Evolutionary conservation across 2,888 invertebrate species (phyloP).

Genomic region (Hylaea fasciaria): DNA sequence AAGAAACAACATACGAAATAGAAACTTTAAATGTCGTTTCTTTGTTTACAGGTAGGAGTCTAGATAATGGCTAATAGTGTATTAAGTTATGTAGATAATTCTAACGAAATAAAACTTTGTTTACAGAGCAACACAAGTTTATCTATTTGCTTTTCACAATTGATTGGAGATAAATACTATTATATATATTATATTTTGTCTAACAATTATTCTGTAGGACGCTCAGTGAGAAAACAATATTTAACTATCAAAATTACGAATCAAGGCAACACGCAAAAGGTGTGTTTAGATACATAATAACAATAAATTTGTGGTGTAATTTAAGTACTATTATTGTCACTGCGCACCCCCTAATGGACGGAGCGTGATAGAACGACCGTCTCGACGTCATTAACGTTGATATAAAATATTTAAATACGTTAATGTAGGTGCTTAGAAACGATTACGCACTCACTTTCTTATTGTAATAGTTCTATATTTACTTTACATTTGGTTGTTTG

Average conservation of each 20-base stretch:
- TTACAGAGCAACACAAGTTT: too few species aligned
- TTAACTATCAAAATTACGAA: conserved; percentile 43
- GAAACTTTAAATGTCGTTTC: too few species aligned
- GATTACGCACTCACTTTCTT: background rate
- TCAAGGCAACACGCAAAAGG: conserved; percentile 60
- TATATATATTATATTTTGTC: too few species aligned
- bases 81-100: too few species aligned
- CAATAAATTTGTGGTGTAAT: conserved; percentile 73
- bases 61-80: too few species aligned
- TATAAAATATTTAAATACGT: conserved; percentile 48
- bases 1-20: too few species aligned
- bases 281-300: conserved; percentile 66
- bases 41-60: too few species aligned
- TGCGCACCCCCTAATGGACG: conserved; percentile 63
- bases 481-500: too few species aligned
- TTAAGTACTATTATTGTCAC: conserved; percentile 69
- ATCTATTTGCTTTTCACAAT: too few species aligned
- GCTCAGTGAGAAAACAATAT: background rate
- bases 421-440: conserved; percentile 23
- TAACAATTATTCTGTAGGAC: too few species aligned
- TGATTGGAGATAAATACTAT: too few species aligned
- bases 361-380: conserved; percentile 72
- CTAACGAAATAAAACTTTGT: too few species aligned
- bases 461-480: background rate
- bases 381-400: conserved; percentile 47